phyloP scores from a whole-genome alignment of 1,140 invertebrate species.

The Drosophila nebulosa region DNA sequence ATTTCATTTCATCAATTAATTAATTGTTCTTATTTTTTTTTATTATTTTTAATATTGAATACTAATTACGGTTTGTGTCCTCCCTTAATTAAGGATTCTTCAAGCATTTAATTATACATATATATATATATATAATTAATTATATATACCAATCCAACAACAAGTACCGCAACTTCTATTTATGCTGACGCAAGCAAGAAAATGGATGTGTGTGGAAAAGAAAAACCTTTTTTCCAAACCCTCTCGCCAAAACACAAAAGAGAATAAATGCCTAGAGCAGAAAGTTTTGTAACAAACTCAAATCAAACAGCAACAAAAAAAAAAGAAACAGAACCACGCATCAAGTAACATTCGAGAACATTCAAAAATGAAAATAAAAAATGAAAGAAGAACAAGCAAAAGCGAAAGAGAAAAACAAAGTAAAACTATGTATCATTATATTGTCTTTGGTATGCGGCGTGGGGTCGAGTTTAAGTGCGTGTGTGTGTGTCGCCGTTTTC shows the following conservation, averaged over 20 bases:
- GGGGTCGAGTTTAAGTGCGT: not conserved
- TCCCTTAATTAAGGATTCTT: not conserved
- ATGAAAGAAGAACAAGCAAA: conserved; percentile 60
- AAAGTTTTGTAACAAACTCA: conserved; percentile 9
- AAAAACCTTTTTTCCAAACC: not conserved
- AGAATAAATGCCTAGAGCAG: conserved; percentile 16
- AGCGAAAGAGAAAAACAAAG: conserved; percentile 48
- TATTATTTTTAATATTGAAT: not conserved
- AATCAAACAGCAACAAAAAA: conserved; percentile 23
- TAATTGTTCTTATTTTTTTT: not conserved
- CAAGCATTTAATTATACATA: conserved; percentile 2
- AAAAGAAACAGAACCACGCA: conserved; percentile 6
- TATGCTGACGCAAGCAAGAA: not conserved
- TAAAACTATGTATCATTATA: conserved; percentile 20
- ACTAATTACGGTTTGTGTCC: not conserved
- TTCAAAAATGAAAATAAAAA: conserved; percentile 60
- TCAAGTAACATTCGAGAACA: conserved; percentile 57
- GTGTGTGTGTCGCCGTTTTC: not conserved
- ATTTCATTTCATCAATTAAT: not conserved
- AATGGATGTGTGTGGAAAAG: not conserved
- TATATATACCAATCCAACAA: conserved; percentile 35
- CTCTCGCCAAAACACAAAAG: conserved; percentile 16
- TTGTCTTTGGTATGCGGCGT: not conserved
- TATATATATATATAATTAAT: conserved; percentile 6
- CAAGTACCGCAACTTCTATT: conserved; percentile 7